Conservation (phyloP, 2,797 vertebrate species). For the Carapus acus region DNA sequence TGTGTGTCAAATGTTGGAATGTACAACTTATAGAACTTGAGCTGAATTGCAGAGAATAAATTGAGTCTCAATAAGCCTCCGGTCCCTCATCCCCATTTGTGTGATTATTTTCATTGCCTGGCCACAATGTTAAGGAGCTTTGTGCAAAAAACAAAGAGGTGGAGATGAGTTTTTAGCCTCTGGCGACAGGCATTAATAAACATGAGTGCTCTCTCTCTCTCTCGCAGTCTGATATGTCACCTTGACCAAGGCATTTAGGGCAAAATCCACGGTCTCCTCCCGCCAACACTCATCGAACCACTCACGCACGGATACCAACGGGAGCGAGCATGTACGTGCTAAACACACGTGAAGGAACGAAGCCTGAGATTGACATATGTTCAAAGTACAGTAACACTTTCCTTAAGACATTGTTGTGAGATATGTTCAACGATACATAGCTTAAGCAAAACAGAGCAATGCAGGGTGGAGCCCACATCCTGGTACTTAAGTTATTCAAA, state of each 20-base stretch:
- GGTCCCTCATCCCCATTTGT: conserved; percentile 2
- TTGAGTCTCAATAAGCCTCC: conserved; percentile 3
- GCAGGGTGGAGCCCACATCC: neutral
- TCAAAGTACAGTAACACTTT: conserved; percentile 23
- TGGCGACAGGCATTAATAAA: conserved; percentile 30
- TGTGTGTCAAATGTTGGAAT: conserved; percentile 76
- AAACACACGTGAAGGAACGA: conserved; percentile 9
- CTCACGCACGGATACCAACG: conserved; percentile 1
- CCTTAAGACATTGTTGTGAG: conserved; percentile 57
- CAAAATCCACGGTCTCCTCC: conserved; percentile 8
- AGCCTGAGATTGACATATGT: conserved; percentile 39
- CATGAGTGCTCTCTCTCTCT: neutral
- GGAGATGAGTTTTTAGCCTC: conserved; percentile 21
- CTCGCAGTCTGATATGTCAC: conserved; percentile 2
- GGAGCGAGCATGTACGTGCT: conserved; percentile 7
- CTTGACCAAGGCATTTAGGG: conserved; percentile 21
- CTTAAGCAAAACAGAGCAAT: neutral
- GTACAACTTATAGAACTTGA: conserved; percentile 60
- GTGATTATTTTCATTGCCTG: conserved; percentile 31
- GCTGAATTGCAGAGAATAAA: conserved; percentile 46
- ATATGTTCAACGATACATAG: conserved; percentile 7
- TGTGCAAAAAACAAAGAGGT: conserved; percentile 20
- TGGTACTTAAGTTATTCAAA: neutral
- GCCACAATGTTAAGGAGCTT: conserved; percentile 15
- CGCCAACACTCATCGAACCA: neutral